These are phyloP conservation scores for Dynastes hyllus DNA, from an alignment of 2,888 invertebrate genomes.

Conservation along the genomic window DNA sequence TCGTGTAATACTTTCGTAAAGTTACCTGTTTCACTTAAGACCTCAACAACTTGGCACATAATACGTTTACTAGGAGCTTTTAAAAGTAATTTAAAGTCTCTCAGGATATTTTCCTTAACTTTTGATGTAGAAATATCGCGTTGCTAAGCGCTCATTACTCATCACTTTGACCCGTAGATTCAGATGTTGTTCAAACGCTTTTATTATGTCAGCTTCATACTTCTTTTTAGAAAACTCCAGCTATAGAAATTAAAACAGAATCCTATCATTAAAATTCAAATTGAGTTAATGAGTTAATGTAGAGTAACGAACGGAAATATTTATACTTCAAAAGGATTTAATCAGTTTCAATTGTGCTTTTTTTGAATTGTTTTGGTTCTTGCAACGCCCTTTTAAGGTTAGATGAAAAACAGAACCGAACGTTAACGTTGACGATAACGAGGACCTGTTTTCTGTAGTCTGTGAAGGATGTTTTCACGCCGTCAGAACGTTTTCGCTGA, in stretches of 20 bases:
- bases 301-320: too few species aligned
- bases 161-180: not conserved
- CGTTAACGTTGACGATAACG: not conserved
- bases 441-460: not conserved
- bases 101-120: not conserved
- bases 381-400: not conserved
- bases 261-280: too few species aligned
- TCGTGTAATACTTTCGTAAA: too few species aligned
- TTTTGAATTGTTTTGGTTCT: not conserved
- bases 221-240: not conserved
- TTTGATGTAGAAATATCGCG: not conserved
- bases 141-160: not conserved
- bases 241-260: not conserved
- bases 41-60: not conserved
- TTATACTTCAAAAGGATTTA: not conserved
- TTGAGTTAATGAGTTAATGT: too few species aligned
- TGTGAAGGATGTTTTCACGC: not conserved
- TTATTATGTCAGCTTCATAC: not conserved
- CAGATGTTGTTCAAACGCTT: not conserved
- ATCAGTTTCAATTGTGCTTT: not conserved
- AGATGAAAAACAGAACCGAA: not conserved
- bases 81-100: not conserved
- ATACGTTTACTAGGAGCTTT: not conserved
- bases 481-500: not conserved
- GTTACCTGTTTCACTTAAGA: too few species aligned